Percentiles rank a stretch among this genome's conserved stretches.
Conservation (phyloP, 2,797 vertebrate genomes). For the Alcedo atthis region DNA sequence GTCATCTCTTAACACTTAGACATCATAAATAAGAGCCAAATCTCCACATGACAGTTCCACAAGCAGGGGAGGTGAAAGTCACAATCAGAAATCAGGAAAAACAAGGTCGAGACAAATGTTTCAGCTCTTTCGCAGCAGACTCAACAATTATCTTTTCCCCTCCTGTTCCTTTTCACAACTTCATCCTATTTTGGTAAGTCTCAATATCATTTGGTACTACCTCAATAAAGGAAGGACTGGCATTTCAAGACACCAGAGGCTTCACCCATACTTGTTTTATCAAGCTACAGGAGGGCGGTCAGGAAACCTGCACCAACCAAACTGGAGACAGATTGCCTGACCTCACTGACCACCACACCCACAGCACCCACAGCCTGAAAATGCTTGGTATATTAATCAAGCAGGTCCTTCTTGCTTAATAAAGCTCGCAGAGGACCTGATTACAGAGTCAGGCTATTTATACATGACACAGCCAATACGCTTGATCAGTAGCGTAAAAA, state of each 20-base stretch:
- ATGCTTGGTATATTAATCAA: too few species aligned
- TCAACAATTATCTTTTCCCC: not conserved
- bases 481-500: not conserved
- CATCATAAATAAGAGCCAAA: not conserved
- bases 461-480: not conserved
- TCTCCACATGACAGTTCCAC: not conserved
- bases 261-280: too few species aligned
- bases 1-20: not conserved
- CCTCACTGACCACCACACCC: too few species aligned
- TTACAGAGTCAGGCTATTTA: too few species aligned
- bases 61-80: slow-evolving; percentile 18
- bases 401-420: too few species aligned
- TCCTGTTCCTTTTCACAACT: not conserved
- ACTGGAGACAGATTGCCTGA: too few species aligned
- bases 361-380: too few species aligned
- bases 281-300: too few species aligned
- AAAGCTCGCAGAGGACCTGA: too few species aligned
- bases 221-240: not conserved
- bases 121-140: not conserved
- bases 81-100: slow-evolving; percentile 6
- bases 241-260: too few species aligned
- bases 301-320: too few species aligned
- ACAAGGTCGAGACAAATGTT: not conserved
- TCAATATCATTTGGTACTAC: not conserved
- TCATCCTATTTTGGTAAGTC: not conserved